Evolutionary conservation across 2,113 vertebrate species (phyloP).

Genomic region (Urocolius indicus): DNA sequence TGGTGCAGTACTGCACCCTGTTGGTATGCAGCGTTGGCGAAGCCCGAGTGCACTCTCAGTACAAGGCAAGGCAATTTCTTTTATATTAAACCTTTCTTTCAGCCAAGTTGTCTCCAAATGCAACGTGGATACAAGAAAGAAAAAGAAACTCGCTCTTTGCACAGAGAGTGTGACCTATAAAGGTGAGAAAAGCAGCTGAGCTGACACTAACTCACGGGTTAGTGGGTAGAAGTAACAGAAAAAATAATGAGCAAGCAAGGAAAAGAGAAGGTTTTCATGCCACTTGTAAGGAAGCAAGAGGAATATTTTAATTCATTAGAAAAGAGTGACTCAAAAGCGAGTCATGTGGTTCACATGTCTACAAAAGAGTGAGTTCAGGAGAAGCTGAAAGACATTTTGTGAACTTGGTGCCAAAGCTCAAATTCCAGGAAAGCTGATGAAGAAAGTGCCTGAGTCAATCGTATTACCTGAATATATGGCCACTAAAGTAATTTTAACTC

Average conservation of each 20-base stretch:
- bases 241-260: not conserved
- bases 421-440: not conserved
- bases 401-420: not conserved
- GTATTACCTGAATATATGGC: not conserved
- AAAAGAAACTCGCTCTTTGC: not conserved
- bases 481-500: not conserved
- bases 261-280: not conserved
- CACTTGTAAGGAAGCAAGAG: not conserved
- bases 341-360: not conserved
- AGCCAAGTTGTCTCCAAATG: not conserved
- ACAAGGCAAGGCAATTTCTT: not conserved
- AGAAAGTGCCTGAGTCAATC: not conserved
- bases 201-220: not conserved
- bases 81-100: not conserved
- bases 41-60: not conserved
- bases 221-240: not conserved
- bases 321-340: not conserved
- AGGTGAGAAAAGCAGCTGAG: not conserved
- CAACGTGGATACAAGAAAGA: not conserved
- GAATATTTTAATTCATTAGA: not conserved
- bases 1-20: constrained; percentile 74
- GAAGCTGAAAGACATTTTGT: not conserved
- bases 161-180: not conserved
- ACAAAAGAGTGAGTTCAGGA: not conserved
- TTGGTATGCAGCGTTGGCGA: not conserved